Evolutionary conservation across 2,888 invertebrate genomes (phyloP), one percentile per base, ranked within the genome.

Genomic region (Perdita meconis): DNA sequence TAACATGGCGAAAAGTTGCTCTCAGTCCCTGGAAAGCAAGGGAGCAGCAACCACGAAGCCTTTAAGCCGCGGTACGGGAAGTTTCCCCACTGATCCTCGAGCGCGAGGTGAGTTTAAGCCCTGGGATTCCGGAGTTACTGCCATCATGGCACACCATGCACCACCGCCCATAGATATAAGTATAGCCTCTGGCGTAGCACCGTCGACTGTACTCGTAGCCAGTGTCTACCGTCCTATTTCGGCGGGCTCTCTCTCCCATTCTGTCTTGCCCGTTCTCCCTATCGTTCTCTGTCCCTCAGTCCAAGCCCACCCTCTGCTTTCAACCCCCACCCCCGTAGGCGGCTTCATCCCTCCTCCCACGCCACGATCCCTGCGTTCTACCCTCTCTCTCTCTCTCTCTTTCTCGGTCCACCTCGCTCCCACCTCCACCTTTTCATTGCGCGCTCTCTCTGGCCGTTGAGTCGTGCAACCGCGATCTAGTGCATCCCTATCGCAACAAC

Each of bases 61-160:
- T 90, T 92, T 92, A 92, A 92, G 92, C 92, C 91, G 89, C 83
- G 91, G 90, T 75, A 75, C 91, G 90, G 90, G 89, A 92, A 92
- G 90, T 91, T 92, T 92, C 88, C 88, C 90, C 92, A 89, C 92
- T 92, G 92, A 92, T 92, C 92, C 92, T 91, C 90, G 87, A 47
- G 84, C 84, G 88, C 88, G 87, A 82, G 82, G 84, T 80, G 81
- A 82, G 88, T 89, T 91, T 91, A 91, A 90, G 90, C 90, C 91
- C 91, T 50, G 85, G 92, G 92, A 92, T 92, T 92, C 89, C 88
- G 88, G 92, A 92, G 92, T 92, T 92, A 92, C 92, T 90, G 90
- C 92, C 90, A 88, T 89, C 90, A 89, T 87, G 89, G 89, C 89
- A 87, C 87, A 89, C 89, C 90, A 89, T 90, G 90, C 91, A 89